phyloP scores from a whole-genome alignment of 2,797 vertebrate genomes.

The Rousettus madagascariensis region DNA sequence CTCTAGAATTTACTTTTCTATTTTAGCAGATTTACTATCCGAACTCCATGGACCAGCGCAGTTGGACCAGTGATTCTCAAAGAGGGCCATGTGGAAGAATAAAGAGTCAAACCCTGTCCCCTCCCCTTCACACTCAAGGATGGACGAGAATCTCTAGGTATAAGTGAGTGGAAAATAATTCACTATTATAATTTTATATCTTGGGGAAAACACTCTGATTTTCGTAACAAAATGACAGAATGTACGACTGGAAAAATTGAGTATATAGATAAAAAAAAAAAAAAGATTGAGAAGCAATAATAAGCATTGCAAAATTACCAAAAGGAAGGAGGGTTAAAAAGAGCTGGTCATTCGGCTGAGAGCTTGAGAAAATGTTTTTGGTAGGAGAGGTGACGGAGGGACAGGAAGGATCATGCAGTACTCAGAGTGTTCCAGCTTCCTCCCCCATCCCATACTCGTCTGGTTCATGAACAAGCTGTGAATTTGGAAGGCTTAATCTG shows the following conservation, averaged over 20 bases:
- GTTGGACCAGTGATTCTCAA: neutral
- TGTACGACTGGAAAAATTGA: neutral
- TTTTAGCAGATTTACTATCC: neutral
- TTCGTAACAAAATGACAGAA: neutral
- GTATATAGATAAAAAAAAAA: neutral
- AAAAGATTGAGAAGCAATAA: neutral
- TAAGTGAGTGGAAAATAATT: neutral
- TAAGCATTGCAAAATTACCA: neutral
- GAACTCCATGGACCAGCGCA: neutral
- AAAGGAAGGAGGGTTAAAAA: neutral
- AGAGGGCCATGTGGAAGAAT: fast-evolving
- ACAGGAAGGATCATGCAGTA: neutral
- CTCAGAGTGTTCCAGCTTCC: constrained; percentile 35
- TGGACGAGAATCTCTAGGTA: neutral
- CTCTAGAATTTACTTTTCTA: neutral
- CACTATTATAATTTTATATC: neutral
- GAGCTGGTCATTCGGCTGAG: constrained; percentile 10
- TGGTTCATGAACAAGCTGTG: constrained; percentile 62
- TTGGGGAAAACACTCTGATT: neutral
- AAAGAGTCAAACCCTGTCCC: too few species aligned
- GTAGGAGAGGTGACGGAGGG: constrained; percentile 50
- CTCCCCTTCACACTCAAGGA: neutral
- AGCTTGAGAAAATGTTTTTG: constrained; percentile 41
- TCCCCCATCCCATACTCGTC: constrained; percentile 22
- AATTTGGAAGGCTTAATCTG: constrained; percentile 53